Evolutionary conservation across 2,113 vertebrate genomes (phyloP).

Genomic region (Platichthys flesus): DNA sequence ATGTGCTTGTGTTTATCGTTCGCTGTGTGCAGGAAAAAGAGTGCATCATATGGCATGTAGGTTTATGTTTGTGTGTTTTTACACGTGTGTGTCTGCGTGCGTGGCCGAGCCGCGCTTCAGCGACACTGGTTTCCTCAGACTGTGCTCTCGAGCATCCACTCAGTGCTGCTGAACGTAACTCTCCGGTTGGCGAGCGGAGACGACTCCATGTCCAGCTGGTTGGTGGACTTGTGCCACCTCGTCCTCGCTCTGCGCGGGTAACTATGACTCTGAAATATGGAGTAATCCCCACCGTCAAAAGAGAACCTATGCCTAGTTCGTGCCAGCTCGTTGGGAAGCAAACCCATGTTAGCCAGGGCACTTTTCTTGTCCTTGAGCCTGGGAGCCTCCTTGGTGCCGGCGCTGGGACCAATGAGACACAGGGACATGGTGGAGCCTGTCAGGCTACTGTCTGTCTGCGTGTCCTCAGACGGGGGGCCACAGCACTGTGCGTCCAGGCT

Average conservation of each 20-base stretch:
- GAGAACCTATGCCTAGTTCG: constrained; percentile 92
- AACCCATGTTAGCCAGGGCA: constrained; percentile 72
- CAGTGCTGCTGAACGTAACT: constrained; percentile 93
- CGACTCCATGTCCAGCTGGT: constrained; percentile 87
- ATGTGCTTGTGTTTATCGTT: constrained; percentile 65
- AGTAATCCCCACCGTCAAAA: constrained; percentile 93
- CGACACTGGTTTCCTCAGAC: constrained; percentile 81
- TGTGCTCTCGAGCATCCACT: constrained; percentile 98
- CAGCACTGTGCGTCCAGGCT: constrained; percentile 78
- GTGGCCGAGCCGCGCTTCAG: constrained; percentile 20
- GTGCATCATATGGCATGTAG: constrained; percentile 58
- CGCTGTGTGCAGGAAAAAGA: constrained; percentile 33
- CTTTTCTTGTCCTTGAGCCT: constrained; percentile 81
- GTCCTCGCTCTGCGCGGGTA: constrained; percentile 93
- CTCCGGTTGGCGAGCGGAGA: constrained; percentile 84
- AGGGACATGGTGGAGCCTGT: constrained; percentile 90
- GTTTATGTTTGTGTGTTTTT: constrained; percentile 45
- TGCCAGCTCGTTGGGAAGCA: constrained; percentile 85
- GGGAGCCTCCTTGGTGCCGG: constrained; percentile 80
- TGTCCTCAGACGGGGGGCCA: constrained; percentile 81
- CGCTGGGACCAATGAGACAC: constrained; percentile 86
- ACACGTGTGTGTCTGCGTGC: constrained; percentile 47
- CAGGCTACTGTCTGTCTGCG: constrained; percentile 84
- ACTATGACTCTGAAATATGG: constrained; percentile 95
- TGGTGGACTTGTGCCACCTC: constrained; percentile 91